A percentile compares a stretch with the other conserved stretches of the same genome.
phyloP scores from a whole-genome alignment of 2,888 invertebrate species.

The Drosophila hamatofila region DNA sequence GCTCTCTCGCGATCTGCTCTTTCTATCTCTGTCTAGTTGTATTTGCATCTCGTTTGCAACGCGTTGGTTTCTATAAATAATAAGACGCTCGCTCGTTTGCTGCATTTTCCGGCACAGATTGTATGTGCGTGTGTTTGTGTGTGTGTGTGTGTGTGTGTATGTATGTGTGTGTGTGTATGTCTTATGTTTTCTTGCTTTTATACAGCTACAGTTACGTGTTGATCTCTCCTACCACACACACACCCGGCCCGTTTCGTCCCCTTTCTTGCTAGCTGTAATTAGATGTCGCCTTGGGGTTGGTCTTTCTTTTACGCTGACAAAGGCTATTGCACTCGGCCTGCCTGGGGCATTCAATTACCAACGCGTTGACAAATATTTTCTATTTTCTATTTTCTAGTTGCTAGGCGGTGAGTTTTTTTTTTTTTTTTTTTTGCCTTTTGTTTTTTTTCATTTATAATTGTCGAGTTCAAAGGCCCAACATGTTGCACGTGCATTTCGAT shows the following conservation, averaged over 20 bases:
- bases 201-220: slow-evolving; percentile 67
- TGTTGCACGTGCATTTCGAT: slow-evolving; percentile 49
- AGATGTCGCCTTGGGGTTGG: slow-evolving; percentile 69
- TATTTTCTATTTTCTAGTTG: slow-evolving; percentile 29
- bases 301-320: slow-evolving; percentile 60
- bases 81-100: slow-evolving; percentile 18
- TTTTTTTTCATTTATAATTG: slow-evolving; percentile 1
- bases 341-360: slow-evolving; percentile 67
- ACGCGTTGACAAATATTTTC: slow-evolving; percentile 66
- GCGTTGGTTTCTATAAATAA: slow-evolving; percentile 75
- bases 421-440: no score
- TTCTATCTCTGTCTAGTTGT: slow-evolving; percentile 24
- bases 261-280: slow-evolving; percentile 45
- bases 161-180: neutral
- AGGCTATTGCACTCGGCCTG: slow-evolving; percentile 69
- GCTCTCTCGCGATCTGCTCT: slow-evolving; percentile 1
- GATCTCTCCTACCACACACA: slow-evolving; percentile 22
- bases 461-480: slow-evolving; percentile 58
- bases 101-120: slow-evolving; percentile 53
- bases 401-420: slow-evolving; percentile 15
- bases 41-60: slow-evolving; percentile 42
- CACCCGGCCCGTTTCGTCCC: neutral
- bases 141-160: slow-evolving; percentile 7
- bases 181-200: slow-evolving; percentile 34
- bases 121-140: slow-evolving; percentile 1